phyloP scores from a whole-genome alignment of 2,888 invertebrate genomes.

The Parnassius orleans region DNA sequence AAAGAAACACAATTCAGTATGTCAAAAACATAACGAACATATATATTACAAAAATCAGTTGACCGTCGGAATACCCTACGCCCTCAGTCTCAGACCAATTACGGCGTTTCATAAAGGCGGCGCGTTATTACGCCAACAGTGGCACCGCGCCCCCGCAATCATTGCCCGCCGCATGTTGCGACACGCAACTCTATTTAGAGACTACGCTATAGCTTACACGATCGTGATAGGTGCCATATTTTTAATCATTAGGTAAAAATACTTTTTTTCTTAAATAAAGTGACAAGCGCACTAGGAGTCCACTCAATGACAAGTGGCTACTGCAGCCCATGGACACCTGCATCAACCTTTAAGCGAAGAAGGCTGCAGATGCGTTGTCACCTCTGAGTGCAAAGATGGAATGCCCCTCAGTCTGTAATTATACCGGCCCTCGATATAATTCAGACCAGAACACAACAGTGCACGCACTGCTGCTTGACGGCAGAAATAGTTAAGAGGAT shows the following conservation, averaged over 20 bases:
- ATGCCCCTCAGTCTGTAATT: too few species aligned
- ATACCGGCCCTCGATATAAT: too few species aligned
- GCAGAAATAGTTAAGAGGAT: too few species aligned
- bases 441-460: too few species aligned
- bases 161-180: not conserved
- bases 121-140: conserved; percentile 7
- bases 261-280: not conserved
- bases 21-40: not conserved
- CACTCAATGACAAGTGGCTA: too few species aligned
- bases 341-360: too few species aligned
- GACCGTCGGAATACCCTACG: conserved; percentile 10
- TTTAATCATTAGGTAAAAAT: not conserved
- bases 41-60: conserved; percentile 6
- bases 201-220: not conserved
- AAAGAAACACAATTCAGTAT: too few species aligned
- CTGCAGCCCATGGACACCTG: too few species aligned
- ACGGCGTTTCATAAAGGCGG: conserved; percentile 7
- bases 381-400: too few species aligned
- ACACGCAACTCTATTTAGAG: conserved; percentile 19
- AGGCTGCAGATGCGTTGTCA: too few species aligned
- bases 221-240: not conserved
- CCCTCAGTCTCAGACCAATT: conserved; percentile 18
- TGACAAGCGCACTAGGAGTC: too few species aligned
- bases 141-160: conserved; percentile 19
- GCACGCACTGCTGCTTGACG: too few species aligned